Evolutionary conservation across 2,888 invertebrate genomes (phyloP), one percentile per base, ranked within the genome.

Genomic region (Zeuzera pyrina): DNA sequence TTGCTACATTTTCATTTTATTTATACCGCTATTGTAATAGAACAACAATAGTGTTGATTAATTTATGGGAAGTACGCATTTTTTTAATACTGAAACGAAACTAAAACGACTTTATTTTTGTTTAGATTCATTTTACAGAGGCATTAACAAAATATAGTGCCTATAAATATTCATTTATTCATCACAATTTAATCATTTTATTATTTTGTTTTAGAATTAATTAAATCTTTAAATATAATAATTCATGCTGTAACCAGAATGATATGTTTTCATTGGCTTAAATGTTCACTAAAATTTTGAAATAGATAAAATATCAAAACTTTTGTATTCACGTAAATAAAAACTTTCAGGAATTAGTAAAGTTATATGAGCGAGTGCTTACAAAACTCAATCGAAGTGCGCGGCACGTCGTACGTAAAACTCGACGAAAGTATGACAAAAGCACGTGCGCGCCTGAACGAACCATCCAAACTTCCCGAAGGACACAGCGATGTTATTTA

Each of bases 351-450:
- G 63, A 67, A 65, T 68, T 65, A 68, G 57, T 52, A 57, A 67
- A 65, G 65, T 69, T 68, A 44, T 57, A 51, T 54, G 58, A 45
- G 52, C 41, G 60, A 61, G 59, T 50, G 63, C 57, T 62, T 71
- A 65, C 54, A 58, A 65, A 72, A 74, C 67, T 68, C 63, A 62
- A 77, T 76, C 67, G 62, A 70, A 67, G 69, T 78, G 72, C 73
- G 60, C 49, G 61, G 64, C 81, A 78, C 77, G 79, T 34, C 60
- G 66, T 71, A 69, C 66, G 67, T 72, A 70, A 74, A 76, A 78
- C 67, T 77, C 69, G 56, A 58, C 53, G 58, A 70, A 79, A 77
- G 78, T 77, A 70, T 71, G 77, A 78, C 77, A 73, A 76, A 77
- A 79, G 74, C 74, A 78, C 77, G 76, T 71, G 71, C 71, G 60